Evolutionary conservation across 2,113 vertebrate genomes (phyloP).

Genomic region (Numenius arquata): DNA sequence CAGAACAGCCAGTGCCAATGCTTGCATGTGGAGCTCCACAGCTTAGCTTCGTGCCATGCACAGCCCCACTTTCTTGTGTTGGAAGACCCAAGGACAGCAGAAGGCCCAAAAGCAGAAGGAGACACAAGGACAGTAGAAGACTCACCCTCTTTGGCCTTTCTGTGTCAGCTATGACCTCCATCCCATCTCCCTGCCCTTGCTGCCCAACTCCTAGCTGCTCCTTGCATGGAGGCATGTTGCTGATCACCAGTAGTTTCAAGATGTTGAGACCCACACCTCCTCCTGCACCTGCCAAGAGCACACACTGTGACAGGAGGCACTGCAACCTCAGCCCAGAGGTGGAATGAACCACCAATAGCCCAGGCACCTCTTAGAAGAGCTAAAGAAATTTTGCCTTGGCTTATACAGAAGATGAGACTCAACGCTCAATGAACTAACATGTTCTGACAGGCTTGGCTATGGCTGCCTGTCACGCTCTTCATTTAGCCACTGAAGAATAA

Average conservation of each 20-base stretch:
- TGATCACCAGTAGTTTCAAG: background rate
- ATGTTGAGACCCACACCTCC: background rate
- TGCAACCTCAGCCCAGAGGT: background rate
- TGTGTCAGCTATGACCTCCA: background rate
- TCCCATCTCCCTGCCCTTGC: background rate
- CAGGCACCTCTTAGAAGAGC: background rate
- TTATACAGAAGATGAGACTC: background rate
- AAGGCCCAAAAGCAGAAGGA: background rate
- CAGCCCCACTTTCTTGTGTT: background rate
- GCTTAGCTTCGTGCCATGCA: background rate
- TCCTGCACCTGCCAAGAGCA: background rate
- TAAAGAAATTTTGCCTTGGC: background rate
- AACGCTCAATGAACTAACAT: accelerated
- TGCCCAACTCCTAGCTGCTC: background rate
- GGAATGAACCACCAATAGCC: background rate
- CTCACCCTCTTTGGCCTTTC: background rate
- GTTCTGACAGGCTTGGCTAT: background rate
- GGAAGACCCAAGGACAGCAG: background rate
- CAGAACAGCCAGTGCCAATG: accelerated
- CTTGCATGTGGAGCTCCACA: background rate
- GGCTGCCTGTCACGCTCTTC: background rate
- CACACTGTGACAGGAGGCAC: accelerated
- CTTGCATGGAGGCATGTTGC: accelerated
- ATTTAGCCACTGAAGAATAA: background rate
- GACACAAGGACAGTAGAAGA: background rate